A percentile compares a stretch with the other conserved stretches of the same genome.
These are phyloP conservation scores for Cirrhinus molitorella DNA, from an alignment of 2,797 vertebrate genomes.

Conservation along the genomic window DNA sequence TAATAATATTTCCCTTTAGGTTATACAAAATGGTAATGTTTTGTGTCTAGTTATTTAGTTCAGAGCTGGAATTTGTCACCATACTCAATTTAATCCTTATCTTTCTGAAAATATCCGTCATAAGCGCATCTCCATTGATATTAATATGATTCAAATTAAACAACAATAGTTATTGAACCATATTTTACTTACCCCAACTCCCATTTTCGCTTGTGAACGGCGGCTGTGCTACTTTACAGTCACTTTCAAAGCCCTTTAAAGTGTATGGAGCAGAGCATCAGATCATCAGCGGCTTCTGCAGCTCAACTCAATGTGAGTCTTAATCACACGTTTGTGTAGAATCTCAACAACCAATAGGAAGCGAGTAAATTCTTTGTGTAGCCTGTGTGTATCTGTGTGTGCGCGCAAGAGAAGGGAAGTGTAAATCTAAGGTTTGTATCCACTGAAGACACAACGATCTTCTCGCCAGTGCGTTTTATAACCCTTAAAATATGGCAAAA, in stretches of 20 bases:
- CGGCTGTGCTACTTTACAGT: not conserved
- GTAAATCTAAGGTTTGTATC: not conserved
- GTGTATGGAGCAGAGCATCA: slow-evolving; percentile 3
- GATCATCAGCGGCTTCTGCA: not conserved
- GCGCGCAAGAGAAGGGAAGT: not conserved
- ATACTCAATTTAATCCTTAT: not conserved
- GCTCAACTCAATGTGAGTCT: not conserved
- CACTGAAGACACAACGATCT: not conserved
- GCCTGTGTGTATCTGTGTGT: not conserved
- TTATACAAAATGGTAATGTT: not conserved
- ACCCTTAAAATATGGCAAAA: too few relatives aligned
- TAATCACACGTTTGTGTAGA: not conserved
- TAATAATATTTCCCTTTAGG: not conserved
- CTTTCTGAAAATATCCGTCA: not conserved
- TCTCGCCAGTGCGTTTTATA: too few relatives aligned
- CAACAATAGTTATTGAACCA: not conserved
- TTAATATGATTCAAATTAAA: not conserved
- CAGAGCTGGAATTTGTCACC: not conserved
- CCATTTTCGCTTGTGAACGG: slow-evolving; percentile 51
- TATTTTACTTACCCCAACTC: slow-evolving; percentile 62
- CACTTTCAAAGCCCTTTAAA: not conserved
- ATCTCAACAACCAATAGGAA: slow-evolving; percentile 21
- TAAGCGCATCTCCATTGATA: not conserved
- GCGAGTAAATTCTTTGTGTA: not conserved
- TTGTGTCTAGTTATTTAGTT: not conserved